Evolutionary conservation across 2,797 vertebrate genomes (phyloP), one percentile per base, ranked within the genome.

Genomic region (Anabacerthia variegaticeps): DNA sequence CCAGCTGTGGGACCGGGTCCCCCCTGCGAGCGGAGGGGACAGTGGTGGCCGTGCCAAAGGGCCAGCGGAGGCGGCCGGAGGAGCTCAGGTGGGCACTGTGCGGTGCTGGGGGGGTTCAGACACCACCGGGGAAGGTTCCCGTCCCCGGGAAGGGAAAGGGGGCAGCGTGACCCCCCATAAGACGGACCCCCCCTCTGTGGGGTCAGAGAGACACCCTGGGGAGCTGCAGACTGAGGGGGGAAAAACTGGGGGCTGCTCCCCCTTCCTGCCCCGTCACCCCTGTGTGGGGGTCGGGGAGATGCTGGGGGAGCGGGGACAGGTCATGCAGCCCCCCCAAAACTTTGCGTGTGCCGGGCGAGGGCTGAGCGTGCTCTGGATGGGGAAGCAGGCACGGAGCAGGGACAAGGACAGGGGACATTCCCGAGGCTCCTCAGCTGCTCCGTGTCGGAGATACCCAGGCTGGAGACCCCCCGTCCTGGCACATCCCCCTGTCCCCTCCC

Each of bases 41-140:
- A 32, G 75, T 1, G 51, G 88, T 28, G 80, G 36, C 74, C 17
- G 5, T n/a, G 55, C 69, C n/a, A 0, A 48, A 72, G 67, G 46
- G 54, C 19, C 66, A 11, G 67, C 13, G 20, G 63, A 84, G 84
- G 79, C 8, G 65, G 74, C 69, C 65, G 5, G 73, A 37, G 54
- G 73, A 28, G 90, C 73, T 87, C 77, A 92, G 93, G 90, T 92
- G 90, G 86, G 93, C 82, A 92, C 48, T 75, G 37, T 0, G 46
- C 36, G 89, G 56, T 4, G 12, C 18, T 3, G 5, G 39, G 26
- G 24, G 14, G 8, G 26, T 51, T 28, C 49, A 9, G 55, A 12
- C 5, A 10, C 13, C 12, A 1, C 2, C 2, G 46, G 46, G 44
- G 82, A 27, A 20, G 58, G n/a, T 7, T 59, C 10, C n/a, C 41